Base-by-base conservation (phyloP, 2,113 vertebrate genomes). In the Phyllopteryx taeniolatus region DNA sequence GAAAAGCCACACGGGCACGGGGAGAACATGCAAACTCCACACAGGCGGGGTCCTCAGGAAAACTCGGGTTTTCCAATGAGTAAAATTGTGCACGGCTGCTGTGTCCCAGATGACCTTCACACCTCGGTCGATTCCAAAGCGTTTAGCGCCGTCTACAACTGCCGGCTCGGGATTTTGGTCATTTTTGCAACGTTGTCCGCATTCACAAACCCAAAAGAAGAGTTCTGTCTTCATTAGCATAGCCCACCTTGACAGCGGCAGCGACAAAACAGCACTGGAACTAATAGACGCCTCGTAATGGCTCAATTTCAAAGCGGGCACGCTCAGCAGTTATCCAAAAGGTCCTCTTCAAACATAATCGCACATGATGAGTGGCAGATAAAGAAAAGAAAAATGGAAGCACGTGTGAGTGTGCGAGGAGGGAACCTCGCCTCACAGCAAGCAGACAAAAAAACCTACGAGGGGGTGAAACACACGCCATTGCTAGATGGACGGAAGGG, bases 161-260 rank as follows among this genome's bases (percentile, higher is more conserved):
- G 1, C 27, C 27, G 27, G 27, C 27, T n/a, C n/a, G n/a, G n/a
- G 8, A 17, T n/a, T 54, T 56, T 56, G 53, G 53, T 20, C 8
- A 20, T 22, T n/a, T 54, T 54, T 0, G n/a, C 53, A 20, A 51
- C 49, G 17, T 20, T 0, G 5, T 51, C 49, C 20, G 20, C 10
- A n/a, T 10, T 61, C 59, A 35, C 5, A 15, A 17, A 51, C 4
- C 49, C 53, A n/a, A 11, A 4, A 54, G 53, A 22, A 54, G 20
- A 54, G 2, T n/a, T 63, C 17, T 39, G 60, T 33, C 33, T 47
- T 83, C 72, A 59, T 72, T 80, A 80, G 70, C 77, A n/a, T 85
- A 84, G 87, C 68, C 75, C 73, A 85, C 85, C 83, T 85, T 80
- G 81, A 86, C 27, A 1, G 76, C 39, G 49, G 68, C 31, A 17